phyloP scores from a whole-genome alignment of 2,113 vertebrate genomes.

The Pipra filicauda region DNA sequence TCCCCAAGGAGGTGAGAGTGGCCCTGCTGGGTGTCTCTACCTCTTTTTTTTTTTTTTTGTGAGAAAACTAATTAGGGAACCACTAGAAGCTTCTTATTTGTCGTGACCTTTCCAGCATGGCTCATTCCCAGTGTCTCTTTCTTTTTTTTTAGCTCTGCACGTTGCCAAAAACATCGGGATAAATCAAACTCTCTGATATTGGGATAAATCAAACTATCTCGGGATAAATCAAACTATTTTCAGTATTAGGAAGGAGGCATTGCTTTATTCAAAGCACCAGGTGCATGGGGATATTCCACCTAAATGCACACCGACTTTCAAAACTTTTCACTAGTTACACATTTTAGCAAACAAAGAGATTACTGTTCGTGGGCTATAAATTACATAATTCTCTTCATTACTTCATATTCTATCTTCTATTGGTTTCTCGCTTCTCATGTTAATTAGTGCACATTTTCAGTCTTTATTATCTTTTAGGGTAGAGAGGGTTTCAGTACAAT shows the following conservation, averaged over 20 bases:
- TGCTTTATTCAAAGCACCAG: neutral
- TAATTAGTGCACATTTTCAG: neutral
- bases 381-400: neutral
- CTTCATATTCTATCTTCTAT: neutral
- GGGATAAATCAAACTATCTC: neutral
- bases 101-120: fast-evolving
- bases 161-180: neutral
- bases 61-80: neutral
- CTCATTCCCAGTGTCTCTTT: neutral
- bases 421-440: neutral
- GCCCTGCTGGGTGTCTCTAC: fast-evolving
- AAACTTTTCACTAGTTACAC: neutral
- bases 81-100: neutral
- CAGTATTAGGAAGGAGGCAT: neutral
- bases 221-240: neutral
- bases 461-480: neutral
- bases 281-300: fast-evolving
- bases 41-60: neutral
- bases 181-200: neutral
- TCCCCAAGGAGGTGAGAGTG: conserved; percentile 81
- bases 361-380: neutral
- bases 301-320: neutral
- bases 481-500: neutral
- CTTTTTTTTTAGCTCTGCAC: neutral
- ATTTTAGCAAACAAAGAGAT: neutral